These are phyloP conservation scores for Spilogale gracilis DNA, from an alignment of 2,113 vertebrate species.

Conservation along the genomic window DNA sequence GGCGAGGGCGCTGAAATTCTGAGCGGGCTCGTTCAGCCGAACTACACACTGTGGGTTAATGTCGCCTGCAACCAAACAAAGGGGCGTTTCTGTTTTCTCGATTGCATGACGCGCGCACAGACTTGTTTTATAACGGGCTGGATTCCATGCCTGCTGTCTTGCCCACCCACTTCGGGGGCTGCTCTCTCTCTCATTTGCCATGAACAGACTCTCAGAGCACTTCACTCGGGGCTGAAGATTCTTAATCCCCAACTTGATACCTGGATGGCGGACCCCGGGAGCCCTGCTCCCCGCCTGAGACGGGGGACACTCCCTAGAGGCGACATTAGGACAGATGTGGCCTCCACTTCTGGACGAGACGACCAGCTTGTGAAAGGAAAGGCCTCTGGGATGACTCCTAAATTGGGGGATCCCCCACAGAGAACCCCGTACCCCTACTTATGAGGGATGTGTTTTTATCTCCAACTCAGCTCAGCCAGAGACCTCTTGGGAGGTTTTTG, in stretches of 20 bases:
- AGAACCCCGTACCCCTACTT: neutral
- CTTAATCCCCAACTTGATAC: no score
- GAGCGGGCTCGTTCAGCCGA: slow-evolving; percentile 93
- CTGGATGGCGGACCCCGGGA: neutral
- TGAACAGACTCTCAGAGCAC: neutral
- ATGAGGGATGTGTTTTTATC: neutral
- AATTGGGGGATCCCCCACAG: neutral
- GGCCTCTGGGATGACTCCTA: neutral
- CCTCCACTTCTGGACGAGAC: neutral
- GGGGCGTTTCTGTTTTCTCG: neutral
- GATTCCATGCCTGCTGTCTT: no score
- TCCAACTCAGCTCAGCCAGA: neutral
- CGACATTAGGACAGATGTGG: neutral
- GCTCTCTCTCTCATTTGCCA: neutral
- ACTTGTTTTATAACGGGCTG: neutral
- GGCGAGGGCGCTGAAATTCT: slow-evolving; percentile 91
- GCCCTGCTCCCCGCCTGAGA: rapidly evolving
- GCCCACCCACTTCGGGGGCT: neutral
- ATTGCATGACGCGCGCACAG: rapidly evolving
- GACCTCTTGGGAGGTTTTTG: neutral
- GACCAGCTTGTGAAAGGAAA: neutral
- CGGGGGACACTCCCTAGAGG: rapidly evolving
- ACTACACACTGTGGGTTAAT: slow-evolving; percentile 88
- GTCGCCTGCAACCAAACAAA: slow-evolving; percentile 86
- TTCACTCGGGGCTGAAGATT: no score